Base-by-base conservation (phyloP, 1,140 invertebrate species). In the Copidosoma floridanum region DNA sequence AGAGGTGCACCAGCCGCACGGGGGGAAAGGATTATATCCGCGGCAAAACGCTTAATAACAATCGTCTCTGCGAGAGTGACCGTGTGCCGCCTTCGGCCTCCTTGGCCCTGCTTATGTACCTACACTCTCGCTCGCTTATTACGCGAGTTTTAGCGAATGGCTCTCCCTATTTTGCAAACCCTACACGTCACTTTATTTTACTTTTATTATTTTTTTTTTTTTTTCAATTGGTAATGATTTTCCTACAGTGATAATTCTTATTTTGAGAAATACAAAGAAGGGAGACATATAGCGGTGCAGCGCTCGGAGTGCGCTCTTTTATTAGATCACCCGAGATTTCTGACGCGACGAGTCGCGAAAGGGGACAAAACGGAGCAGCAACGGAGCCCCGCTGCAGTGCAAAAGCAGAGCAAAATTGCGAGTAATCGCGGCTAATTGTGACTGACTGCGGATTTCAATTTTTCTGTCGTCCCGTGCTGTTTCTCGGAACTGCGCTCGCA, bases 321-420 rank as follows among this genome's bases (percentile, higher is more conserved):
- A 61, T 61, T 56, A 61, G 52, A 61, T 61, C 55, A 61, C 8
- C 44, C 59, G 35, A 41, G 59, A 61, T 55, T 61, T 50, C 18
- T 43, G 46, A 47, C 41, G 44, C 50, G 44, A 29, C 40, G 29
- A 32, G 29, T 32, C 29, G 40, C n/a, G n/a, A n/a, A n/a, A n/a
- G n/a, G n/a, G n/a, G n/a, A n/a, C n/a, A n/a, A n/a, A n/a, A n/a
- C n/a, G n/a, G n/a, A n/a, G n/a, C n/a, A n/a, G n/a, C n/a, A n/a
- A n/a, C n/a, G n/a, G n/a, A n/a, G n/a, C n/a, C n/a, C n/a, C n/a
- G 18, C 40, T 6, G 18, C n/a, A 20, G 18, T 16, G 40, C 40
- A 16, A 41, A 6, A 20, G 18, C 18, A 40, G 41, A 60, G 43
- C 27, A 2, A 47, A 60, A 60, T 53, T 47, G 32, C 43, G 40